Evolutionary conservation across 2,797 vertebrate species (phyloP), one percentile per base, ranked within the genome.

Genomic region (Pampus argenteus): DNA sequence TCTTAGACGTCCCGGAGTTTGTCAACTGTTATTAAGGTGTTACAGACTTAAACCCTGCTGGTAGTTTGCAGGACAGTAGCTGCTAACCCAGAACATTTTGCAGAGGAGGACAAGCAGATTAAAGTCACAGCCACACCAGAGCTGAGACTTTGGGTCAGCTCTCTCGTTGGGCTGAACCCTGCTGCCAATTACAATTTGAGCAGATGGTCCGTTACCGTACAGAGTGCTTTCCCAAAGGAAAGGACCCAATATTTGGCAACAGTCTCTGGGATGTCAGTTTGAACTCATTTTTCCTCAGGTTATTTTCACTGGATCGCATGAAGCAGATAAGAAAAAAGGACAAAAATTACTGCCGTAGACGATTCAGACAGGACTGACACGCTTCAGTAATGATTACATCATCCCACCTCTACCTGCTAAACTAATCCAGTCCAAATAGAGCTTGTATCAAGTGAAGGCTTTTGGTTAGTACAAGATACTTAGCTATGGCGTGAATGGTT

Each of bases 171-270:
- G 66, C 48, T 20, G 31, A 45, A 65, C 42, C 48, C 68, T 64
- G 63, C 72, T 81, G 82, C 76, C 84, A 87, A 75, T 26, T 49
- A 68, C 69, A 72, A 40, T 83, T 72, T 57, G 72, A 86, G 65
- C 81, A 85, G 85, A 88, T 86, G 88, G 82, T 74, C 47, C 63
- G 40, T 55, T 20, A 52, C 54, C 57, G 67, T 71, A 56, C 58
- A 79, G 71, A 74, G 47, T 38, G n/a, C 29, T 54, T 45, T 64
- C 77, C 81, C 74, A 29, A 45, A 79, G 71, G 76, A 90, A 85
- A 89, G 84, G 80, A 87, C 74, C 72, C 77, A 76, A 77, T 73
- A 79, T 82, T 76, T 84, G 74, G 74, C 69, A 86, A 84, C 62
- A 71, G 14, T 56, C 62, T 77, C 29, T 45, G n/a, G 67, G 51